phyloP scores from a whole-genome alignment of 2,113 vertebrate species.

The Climacteris rufus region DNA sequence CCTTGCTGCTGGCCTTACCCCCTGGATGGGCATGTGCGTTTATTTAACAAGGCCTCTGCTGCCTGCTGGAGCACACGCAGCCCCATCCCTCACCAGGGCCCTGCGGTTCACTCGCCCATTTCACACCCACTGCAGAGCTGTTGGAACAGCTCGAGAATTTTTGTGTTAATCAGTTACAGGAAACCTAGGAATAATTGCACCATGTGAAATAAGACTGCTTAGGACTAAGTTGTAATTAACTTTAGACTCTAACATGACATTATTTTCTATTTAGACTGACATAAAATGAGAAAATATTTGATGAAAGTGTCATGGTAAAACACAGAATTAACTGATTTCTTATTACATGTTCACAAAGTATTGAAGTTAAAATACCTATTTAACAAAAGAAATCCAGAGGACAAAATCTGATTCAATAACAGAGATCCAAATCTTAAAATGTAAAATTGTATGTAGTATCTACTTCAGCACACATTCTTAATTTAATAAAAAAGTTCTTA shows the following conservation, averaged over 20 bases:
- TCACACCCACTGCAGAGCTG: not conserved
- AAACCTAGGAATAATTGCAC: not conserved
- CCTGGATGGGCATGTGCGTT: rapidly evolving
- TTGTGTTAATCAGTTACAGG: not conserved
- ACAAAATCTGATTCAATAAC: not conserved
- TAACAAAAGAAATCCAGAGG: not conserved
- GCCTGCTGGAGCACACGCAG: not conserved
- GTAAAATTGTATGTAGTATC: not conserved
- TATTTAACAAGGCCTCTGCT: not conserved
- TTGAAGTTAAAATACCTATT: not conserved
- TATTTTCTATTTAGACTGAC: not conserved
- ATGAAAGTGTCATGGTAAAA: not conserved
- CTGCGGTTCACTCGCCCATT: rapidly evolving
- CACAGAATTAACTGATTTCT: not conserved
- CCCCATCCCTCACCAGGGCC: rapidly evolving
- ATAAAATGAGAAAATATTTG: not conserved
- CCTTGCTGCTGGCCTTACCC: not conserved
- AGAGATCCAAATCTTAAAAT: not conserved
- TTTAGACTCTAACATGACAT: not conserved
- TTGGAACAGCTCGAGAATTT: not conserved
- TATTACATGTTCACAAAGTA: not conserved
- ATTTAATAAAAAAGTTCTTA: not conserved
- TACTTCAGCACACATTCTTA: not conserved
- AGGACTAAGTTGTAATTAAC: not conserved
- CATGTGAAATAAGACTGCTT: not conserved